Evolutionary conservation across 1,140 invertebrate species (phyloP).

Genomic region (Delia radicum): DNA sequence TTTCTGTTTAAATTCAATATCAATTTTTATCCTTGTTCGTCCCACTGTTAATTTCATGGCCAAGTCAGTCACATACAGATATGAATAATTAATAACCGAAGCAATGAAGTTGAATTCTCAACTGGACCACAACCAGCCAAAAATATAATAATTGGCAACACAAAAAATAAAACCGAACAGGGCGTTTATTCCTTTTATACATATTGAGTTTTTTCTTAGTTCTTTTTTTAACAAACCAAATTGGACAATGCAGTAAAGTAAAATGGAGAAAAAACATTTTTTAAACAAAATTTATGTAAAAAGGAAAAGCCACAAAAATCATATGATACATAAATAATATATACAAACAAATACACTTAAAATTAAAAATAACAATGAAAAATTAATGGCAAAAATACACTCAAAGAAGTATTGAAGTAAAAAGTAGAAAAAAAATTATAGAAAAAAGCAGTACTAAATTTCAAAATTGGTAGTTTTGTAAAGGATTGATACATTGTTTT

Average conservation of each 20-base stretch:
- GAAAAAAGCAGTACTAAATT: too few relatives aligned
- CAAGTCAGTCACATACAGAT: constrained; percentile 21
- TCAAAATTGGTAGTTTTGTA: too few relatives aligned
- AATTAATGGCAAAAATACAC: background rate
- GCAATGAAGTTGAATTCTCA: constrained; percentile 32
- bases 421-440: background rate
- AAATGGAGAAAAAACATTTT: background rate
- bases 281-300: background rate
- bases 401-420: background rate
- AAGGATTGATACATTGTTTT: too few relatives aligned
- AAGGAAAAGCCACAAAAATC: background rate
- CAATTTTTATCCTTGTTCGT: too few relatives aligned
- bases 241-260: background rate
- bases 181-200: background rate
- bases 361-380: background rate
- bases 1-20: too few relatives aligned
- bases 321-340: background rate
- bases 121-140: constrained; percentile 25
- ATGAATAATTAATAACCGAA: constrained; percentile 33
- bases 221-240: too few relatives aligned
- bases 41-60: background rate
- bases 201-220: too few relatives aligned
- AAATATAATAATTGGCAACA: constrained; percentile 24
- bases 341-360: background rate
- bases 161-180: constrained; percentile 9